A percentile compares a stretch with the other conserved stretches of the same genome.
phyloP scores from a whole-genome alignment of 1,140 invertebrate species.

The Arctopsyche grandis region DNA sequence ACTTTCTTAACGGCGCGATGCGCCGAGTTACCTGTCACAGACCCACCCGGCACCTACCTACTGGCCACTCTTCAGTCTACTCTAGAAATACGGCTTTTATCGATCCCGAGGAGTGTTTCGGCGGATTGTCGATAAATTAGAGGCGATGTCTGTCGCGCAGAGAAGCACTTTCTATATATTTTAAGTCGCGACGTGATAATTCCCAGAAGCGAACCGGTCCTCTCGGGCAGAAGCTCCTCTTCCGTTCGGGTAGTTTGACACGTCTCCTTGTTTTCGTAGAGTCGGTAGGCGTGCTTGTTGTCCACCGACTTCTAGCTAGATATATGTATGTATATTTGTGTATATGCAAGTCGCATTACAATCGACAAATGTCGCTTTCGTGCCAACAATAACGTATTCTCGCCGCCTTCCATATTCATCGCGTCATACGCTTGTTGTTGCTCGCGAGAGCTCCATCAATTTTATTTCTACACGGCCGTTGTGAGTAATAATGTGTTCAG shows the following conservation, averaged over 20 bases:
- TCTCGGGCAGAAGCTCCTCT: not conserved
- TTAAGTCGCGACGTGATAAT: slow-evolving; percentile 1
- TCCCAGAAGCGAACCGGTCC: slow-evolving; percentile 19
- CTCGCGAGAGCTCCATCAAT: too few relatives aligned
- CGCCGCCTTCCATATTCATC: too few relatives aligned
- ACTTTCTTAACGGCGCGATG: not conserved
- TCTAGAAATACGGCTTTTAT: not conserved
- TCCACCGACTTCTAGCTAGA: not conserved
- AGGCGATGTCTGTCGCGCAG: not conserved
- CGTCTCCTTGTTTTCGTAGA: not conserved
- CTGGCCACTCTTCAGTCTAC: not conserved
- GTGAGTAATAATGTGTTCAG: too few relatives aligned
- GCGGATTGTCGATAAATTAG: slow-evolving; percentile 19
- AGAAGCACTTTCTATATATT: not conserved
- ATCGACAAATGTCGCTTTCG: not conserved
- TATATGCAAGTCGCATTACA: not conserved
- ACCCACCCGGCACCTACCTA: not conserved
- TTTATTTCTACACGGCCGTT: too few relatives aligned
- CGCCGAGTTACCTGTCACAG: not conserved
- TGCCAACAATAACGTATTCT: not conserved
- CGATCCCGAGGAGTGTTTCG: not conserved
- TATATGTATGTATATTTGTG: not conserved
- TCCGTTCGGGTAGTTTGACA: slow-evolving; percentile 18
- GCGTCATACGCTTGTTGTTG: too few relatives aligned
- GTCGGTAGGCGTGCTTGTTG: not conserved